These are phyloP conservation scores for Cyrtodaria siliqua DNA, from an alignment of 2,888 invertebrate genomes.

Conservation along the genomic window DNA sequence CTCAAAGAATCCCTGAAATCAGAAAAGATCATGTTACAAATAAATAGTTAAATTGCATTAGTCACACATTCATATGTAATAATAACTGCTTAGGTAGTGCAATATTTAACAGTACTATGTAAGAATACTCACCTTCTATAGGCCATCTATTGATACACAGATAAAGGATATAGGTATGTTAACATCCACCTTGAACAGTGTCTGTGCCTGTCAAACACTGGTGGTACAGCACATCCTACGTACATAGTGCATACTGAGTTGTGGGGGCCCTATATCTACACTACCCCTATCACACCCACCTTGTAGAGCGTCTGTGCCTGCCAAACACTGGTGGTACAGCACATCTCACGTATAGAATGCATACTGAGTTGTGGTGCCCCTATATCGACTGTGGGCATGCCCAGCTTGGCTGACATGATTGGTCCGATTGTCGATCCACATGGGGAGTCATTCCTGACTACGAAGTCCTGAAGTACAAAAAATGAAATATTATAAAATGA, in stretches of 20 bases:
- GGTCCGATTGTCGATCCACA: conserved; percentile 88
- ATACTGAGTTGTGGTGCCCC: conserved; percentile 87
- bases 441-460: conserved; percentile 87
- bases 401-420: conserved; percentile 87
- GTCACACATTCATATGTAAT: neutral
- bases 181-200: conserved; percentile 84
- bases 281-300: conserved; percentile 70
- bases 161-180: neutral
- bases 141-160: neutral
- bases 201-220: conserved; percentile 85
- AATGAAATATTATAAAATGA: too few relatives aligned
- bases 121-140: too few relatives aligned
- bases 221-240: conserved; percentile 86
- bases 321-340: conserved; percentile 85
- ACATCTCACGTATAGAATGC: conserved; percentile 87
- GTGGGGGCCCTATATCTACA: conserved; percentile 87
- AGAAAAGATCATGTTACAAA: too few relatives aligned
- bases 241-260: conserved; percentile 87
- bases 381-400: conserved; percentile 87
- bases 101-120: neutral
- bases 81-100: too few relatives aligned
- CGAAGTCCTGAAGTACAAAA: conserved; percentile 85
- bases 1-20: conserved; percentile 78
- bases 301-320: conserved; percentile 85
- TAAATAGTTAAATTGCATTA: too few relatives aligned